Conservation (phyloP, 2,888 invertebrate species). For the Nomada lathburiana region DNA sequence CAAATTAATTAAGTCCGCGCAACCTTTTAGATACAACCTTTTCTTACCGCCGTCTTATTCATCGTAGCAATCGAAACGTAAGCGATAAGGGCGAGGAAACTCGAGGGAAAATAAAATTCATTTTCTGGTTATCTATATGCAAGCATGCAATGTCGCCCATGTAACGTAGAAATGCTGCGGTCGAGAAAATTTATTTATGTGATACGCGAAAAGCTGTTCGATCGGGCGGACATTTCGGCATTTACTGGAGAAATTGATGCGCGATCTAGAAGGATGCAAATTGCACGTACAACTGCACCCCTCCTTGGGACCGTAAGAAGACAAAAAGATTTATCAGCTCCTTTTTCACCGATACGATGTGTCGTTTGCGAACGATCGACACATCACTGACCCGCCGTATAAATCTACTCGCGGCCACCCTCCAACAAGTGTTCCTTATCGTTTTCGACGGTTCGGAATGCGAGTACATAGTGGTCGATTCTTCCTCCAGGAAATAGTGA, state of each 20-base stretch:
- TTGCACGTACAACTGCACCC: neutral
- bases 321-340: conserved; percentile 14
- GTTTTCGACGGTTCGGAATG: too few species aligned
- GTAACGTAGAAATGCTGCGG: neutral
- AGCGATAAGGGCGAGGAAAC: neutral
- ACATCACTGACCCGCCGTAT: too few species aligned
- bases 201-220: neutral
- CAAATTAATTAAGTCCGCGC: too few species aligned
- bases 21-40: neutral
- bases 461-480: neutral
- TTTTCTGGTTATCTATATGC: neutral
- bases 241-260: conserved; percentile 13
- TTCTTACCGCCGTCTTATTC: too few species aligned
- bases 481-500: neutral
- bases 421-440: neutral
- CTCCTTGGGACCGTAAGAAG: neutral
- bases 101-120: conserved; percentile 2
- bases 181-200: neutral
- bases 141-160: neutral
- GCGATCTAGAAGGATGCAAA: conserved; percentile 9
- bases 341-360: conserved; percentile 29
- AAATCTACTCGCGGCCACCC: neutral
- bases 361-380: neutral
- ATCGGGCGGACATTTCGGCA: neutral
- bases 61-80: neutral